A percentile compares a stretch with the other conserved stretches of the same genome.
These are phyloP conservation scores for Odontomyia ornata DNA, from an alignment of 2,888 invertebrate species.

Conservation along the genomic window DNA sequence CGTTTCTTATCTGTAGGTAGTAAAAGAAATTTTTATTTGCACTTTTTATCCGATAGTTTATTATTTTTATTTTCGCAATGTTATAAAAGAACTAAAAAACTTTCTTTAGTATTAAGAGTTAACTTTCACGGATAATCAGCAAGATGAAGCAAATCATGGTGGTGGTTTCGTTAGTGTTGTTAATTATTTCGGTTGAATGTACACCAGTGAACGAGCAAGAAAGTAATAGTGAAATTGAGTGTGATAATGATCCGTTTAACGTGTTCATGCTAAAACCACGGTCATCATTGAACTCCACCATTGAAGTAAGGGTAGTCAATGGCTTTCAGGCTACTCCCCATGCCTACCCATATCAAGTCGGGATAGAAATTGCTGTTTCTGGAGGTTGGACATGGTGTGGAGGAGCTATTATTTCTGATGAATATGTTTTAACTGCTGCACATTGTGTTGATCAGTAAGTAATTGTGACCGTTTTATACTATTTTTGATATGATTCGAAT, in stretches of 20 bases:
- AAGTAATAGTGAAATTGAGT: too few species aligned
- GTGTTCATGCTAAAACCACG: conserved; percentile 20
- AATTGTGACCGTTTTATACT: neutral
- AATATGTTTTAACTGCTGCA: conserved; percentile 59
- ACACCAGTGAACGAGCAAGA: too few species aligned
- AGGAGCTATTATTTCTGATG: conserved; percentile 57
- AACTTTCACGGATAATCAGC: too few species aligned
- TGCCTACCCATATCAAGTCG: conserved; percentile 57
- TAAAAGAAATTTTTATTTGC: too few species aligned
- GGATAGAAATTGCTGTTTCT: conserved; percentile 53
- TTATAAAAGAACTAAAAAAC: too few species aligned
- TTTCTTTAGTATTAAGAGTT: too few species aligned
- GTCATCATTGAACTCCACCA: neutral
- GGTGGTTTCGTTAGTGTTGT: too few species aligned
- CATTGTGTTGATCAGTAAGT: conserved; percentile 57
- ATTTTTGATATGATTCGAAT: neutral
- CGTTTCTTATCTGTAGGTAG: too few species aligned
- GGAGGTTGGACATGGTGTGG: conserved; percentile 58
- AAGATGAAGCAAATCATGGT: too few species aligned
- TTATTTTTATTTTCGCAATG: too few species aligned
- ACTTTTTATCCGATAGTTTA: too few species aligned
- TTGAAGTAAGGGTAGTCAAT: conserved; percentile 48
- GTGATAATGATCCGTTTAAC: neutral
- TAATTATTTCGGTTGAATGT: too few species aligned
- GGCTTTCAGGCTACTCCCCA: conserved; percentile 52